Conservation (phyloP, 2,113 vertebrate species). For the Merops nubicus region DNA sequence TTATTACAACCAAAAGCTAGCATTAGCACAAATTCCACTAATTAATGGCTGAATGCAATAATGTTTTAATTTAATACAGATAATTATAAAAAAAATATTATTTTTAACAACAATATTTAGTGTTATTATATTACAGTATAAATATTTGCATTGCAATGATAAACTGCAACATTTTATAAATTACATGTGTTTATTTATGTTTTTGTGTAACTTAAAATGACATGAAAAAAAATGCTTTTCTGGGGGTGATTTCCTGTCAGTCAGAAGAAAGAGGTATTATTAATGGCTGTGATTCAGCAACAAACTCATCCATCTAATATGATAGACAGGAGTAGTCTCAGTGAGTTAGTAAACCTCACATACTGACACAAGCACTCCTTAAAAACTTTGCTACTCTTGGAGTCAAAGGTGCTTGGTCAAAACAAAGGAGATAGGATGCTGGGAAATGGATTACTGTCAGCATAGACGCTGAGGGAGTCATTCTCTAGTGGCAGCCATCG, state of each 20-base stretch:
- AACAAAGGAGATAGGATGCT: not conserved
- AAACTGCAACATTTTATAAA: too few species aligned
- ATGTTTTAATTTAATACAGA: too few species aligned
- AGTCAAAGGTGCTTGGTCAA: not conserved
- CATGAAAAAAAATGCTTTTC: not conserved
- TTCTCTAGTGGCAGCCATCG: not conserved
- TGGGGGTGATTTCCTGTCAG: not conserved
- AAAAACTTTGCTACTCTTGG: not conserved
- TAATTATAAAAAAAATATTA: too few species aligned
- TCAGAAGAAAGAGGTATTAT: not conserved
- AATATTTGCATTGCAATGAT: too few species aligned
- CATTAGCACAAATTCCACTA: not conserved
- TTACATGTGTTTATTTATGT: too few species aligned
- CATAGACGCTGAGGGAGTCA: not conserved
- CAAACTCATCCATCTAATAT: not conserved
- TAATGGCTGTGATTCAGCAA: not conserved
- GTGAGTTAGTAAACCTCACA: not conserved
- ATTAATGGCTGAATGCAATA: not conserved
- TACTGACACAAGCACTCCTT: not conserved
- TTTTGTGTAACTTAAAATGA: not conserved
- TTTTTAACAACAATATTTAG: too few species aligned
- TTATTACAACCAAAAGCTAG: not conserved
- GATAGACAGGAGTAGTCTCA: not conserved
- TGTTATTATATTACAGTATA: too few species aligned
- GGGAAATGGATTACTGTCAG: not conserved